phyloP scores from a whole-genome alignment of 1,140 invertebrate species.

The Planococcus citri region DNA sequence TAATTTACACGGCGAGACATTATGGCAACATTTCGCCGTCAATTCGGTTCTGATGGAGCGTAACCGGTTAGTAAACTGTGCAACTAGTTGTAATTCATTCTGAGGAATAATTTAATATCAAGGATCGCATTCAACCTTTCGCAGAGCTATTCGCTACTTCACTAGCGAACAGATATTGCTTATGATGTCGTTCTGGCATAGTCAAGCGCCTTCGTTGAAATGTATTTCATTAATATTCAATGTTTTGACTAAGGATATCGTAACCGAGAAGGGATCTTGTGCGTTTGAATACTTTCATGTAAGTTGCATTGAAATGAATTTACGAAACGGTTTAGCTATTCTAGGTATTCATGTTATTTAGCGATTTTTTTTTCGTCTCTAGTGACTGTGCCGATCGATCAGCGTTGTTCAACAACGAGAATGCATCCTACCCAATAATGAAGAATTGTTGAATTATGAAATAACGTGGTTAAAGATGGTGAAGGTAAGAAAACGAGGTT shows the following conservation, averaged over 20 bases:
- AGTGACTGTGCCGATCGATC: constrained; percentile 5
- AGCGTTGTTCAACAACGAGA: neutral
- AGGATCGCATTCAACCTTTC: constrained; percentile 27
- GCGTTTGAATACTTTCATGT: constrained; percentile 68
- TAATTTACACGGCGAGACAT: constrained; percentile 50
- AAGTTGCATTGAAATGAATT: neutral
- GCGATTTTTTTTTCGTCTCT: neutral
- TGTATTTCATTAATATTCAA: constrained; percentile 67
- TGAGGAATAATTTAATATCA: constrained; percentile 20
- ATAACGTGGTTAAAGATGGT: constrained; percentile 69
- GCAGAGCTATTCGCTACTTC: constrained; percentile 53
- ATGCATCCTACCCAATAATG: constrained; percentile 44
- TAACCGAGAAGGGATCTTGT: constrained; percentile 58
- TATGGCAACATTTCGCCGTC: constrained; percentile 76
- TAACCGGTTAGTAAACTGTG: constrained; percentile 39
- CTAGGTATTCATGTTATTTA: no score
- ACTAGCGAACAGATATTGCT: constrained; percentile 72
- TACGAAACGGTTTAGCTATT: no score
- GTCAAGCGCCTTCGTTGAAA: constrained; percentile 48
- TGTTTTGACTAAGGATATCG: constrained; percentile 53
- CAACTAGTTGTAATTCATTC: no score
- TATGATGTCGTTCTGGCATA: constrained; percentile 56
- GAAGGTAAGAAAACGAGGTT: no score
- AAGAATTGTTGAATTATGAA: constrained; percentile 58
- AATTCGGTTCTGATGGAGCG: constrained; percentile 67